Evolutionary conservation across 2,113 vertebrate species (phyloP).

Genomic region (Vicugna pacos): DNA sequence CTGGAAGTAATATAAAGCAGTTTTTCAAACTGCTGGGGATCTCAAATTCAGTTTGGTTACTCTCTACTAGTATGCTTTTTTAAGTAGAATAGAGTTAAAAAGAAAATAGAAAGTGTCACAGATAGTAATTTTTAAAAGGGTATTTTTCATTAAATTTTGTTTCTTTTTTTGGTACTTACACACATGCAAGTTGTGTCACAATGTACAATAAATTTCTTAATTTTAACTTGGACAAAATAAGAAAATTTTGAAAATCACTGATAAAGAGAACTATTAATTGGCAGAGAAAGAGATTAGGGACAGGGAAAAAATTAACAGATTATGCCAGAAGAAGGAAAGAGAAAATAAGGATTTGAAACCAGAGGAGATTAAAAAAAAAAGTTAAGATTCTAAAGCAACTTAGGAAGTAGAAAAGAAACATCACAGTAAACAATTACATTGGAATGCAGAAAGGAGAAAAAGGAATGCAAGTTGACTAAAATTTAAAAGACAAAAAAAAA

Average conservation of each 20-base stretch:
- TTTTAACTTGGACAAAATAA: neutral
- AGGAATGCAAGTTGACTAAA: neutral
- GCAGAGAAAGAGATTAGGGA: neutral
- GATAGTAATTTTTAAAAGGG: neutral
- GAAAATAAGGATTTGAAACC: neutral
- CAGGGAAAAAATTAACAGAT: conserved; percentile 33
- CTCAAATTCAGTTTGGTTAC: neutral
- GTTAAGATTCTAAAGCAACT: neutral
- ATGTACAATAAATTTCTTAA: neutral
- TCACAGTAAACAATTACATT: neutral
- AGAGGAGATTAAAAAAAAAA: neutral
- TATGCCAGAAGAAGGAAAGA: neutral
- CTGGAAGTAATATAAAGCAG: neutral
- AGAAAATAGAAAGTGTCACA: neutral
- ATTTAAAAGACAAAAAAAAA: neutral
- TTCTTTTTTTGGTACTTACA: neutral
- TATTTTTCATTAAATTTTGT: neutral
- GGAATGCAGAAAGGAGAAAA: neutral
- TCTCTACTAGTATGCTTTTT: neutral
- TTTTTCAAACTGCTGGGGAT: neutral
- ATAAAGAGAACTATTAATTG: neutral
- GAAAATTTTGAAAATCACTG: neutral
- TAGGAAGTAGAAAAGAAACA: neutral
- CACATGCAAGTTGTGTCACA: neutral
- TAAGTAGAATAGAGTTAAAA: neutral